Percentiles rank a stretch among this genome's conserved stretches.
These are phyloP conservation scores for Channallabes apus DNA, from an alignment of 2,797 vertebrate genomes.

Conservation along the genomic window DNA sequence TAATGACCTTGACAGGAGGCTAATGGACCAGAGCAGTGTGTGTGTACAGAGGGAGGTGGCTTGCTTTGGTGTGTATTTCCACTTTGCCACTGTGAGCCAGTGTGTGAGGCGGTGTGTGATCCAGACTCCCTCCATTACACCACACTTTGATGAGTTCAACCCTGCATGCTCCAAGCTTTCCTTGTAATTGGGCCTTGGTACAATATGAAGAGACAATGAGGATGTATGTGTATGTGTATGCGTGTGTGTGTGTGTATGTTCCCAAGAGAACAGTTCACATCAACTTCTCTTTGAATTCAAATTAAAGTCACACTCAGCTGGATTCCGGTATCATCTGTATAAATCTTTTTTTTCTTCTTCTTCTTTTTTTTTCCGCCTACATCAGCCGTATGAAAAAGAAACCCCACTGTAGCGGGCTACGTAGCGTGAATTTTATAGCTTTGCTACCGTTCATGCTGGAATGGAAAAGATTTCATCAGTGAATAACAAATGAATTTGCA, in stretches of 20 bases:
- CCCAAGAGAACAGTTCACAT: conserved; percentile 18
- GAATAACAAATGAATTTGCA: conserved; percentile 54
- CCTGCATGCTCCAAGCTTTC: conserved; percentile 23
- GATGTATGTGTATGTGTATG: conserved; percentile 2
- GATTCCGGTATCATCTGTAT: conserved; percentile 23
- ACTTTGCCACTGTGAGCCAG: conserved; percentile 36
- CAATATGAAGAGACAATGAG: conserved; percentile 7
- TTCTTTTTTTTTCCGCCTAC: not conserved
- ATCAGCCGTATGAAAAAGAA: conserved; percentile 32
- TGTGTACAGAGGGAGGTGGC: conserved; percentile 63
- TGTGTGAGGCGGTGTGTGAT: conserved; percentile 36
- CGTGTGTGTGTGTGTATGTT: not conserved
- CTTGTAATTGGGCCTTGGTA: conserved; percentile 4
- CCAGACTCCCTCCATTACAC: conserved; percentile 33
- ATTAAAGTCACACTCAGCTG: conserved; percentile 37
- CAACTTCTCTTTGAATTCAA: conserved; percentile 32
- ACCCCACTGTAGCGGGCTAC: conserved; percentile 17
- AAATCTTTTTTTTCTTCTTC: conserved; percentile 32
- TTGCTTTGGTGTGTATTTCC: conserved; percentile 36
- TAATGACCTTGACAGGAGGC: conserved; percentile 74
- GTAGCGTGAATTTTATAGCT: conserved; percentile 44
- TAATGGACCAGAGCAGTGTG: conserved; percentile 71
- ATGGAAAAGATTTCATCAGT: conserved; percentile 39
- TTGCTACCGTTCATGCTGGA: conserved; percentile 32
- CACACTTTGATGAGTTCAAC: conserved; percentile 28